Evolutionary conservation across 2,888 invertebrate genomes (phyloP), one percentile per base, ranked within the genome.

Genomic region (Zhuqinia jingwanae): DNA sequence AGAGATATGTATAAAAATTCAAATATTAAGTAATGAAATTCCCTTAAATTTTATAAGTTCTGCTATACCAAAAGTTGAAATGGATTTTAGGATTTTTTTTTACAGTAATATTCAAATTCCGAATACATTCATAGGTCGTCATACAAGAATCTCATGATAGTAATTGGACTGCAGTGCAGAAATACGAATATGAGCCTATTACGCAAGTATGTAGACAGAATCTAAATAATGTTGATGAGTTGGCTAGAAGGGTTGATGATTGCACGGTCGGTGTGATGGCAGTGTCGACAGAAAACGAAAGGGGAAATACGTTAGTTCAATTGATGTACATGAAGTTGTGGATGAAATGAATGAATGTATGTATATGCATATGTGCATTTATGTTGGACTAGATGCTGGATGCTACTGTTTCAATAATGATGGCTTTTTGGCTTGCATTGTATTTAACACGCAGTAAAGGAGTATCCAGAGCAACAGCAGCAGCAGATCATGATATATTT

Each of bases 271-370:
- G 25, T 80, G 70, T 63, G 50, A 68, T 56, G 68, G 47, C n/a
- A 17, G 50, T 17, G 15, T 10, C 17, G 63, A 50, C 47, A 63
- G 65, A 15, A 11, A 65, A 8, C 10, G 65, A 65, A 68, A 80
- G 68, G 68, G 68, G 68, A 60, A 30, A n/a, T n/a, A 78, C 30
- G 53, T 20, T 68, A 80, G 13, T 50, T 30, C 56, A 60, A 81
- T 73, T 81, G 81, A 73, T 81, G 81, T 73, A 73, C 73, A 81
- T 50, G 73, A 73, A 73, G 58, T 42, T 60, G 60, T 60, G 47
- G 0, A 6, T 20, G 10, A 25, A 15, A 47, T 75, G 56, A 27
- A 77, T 77, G 45, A 47, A 25, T 50, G 73, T 50, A 50, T 30
- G 25, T 22, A 11, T 13, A 8, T n/a, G 63, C 11, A 63, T n/a